Conservation (phyloP, 2,888 invertebrate genomes). For the Phymatocera aterrima region DNA sequence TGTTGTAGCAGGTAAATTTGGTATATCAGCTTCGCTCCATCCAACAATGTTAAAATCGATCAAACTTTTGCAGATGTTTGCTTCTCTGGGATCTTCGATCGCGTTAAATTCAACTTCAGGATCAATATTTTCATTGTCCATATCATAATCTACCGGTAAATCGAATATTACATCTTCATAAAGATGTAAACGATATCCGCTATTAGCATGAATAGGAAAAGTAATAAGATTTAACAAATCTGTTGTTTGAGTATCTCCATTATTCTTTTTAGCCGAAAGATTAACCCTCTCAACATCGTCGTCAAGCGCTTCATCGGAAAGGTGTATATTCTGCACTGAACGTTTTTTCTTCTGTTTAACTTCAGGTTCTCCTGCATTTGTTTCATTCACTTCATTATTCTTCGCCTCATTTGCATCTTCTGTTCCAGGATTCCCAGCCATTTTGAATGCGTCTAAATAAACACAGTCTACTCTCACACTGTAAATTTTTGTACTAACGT, state of each 20-base stretch:
- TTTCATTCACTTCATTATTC: neutral
- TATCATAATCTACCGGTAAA: neutral
- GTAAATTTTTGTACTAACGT: constrained; percentile 93
- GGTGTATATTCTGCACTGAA: constrained; percentile 53
- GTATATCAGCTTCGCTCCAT: constrained; percentile 78
- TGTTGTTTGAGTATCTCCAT: constrained; percentile 62
- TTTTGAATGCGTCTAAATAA: constrained; percentile 87
- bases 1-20: neutral
- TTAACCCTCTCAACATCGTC: constrained; percentile 54
- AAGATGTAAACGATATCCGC: constrained; percentile 56
- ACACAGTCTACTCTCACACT: constrained; percentile 91
- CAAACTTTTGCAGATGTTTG: constrained; percentile 79
- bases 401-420: constrained; percentile 66
- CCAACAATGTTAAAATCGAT: constrained; percentile 79
- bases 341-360: constrained; percentile 56
- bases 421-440: constrained; percentile 82
- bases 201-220: constrained; percentile 60
- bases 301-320: constrained; percentile 56
- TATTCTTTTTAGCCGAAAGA: constrained; percentile 55
- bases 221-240: constrained; percentile 62
- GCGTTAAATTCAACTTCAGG: constrained; percentile 57
- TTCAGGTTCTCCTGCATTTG: neutral
- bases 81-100: constrained; percentile 69
- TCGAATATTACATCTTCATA: constrained; percentile 63
- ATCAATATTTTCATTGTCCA: constrained; percentile 30